A percentile compares a stretch with the other conserved stretches of the same genome.
Conservation (phyloP, 2,888 invertebrate species). For the Leucophenga maculata region DNA sequence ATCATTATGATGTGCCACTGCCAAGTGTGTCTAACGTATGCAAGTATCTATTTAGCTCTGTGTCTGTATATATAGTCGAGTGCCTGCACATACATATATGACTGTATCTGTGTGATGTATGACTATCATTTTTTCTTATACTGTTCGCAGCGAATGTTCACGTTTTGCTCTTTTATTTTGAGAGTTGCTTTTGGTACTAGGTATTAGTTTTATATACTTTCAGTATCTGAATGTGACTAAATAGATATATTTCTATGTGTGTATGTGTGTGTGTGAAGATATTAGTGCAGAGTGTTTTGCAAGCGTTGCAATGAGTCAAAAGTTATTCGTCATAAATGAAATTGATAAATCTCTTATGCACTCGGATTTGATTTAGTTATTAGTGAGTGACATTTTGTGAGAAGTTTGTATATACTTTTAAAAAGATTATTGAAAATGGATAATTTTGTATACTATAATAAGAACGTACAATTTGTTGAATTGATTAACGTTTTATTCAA, state of each 20-base stretch:
- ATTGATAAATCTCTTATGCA: no score
- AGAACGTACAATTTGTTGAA: no score
- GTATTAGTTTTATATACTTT: not conserved
- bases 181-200: not conserved
- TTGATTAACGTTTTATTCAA: no score
- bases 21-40: not conserved
- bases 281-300: not conserved
- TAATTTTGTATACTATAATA: no score
- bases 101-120: conserved; percentile 13
- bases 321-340: no score
- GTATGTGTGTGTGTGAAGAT: conserved; percentile 6
- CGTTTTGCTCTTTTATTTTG: not conserved
- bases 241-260: no score
- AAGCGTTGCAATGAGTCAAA: no score
- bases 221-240: not conserved
- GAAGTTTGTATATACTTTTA: no score
- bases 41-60: not conserved
- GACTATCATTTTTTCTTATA: conserved; percentile 16
- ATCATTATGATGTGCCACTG: conserved; percentile 2
- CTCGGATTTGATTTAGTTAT: no score
- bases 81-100: conserved; percentile 4
- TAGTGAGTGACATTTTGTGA: no score
- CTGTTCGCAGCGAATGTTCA: not conserved
- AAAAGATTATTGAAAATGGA: no score
- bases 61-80: not conserved